Base-by-base conservation (phyloP, 1,140 invertebrate species). In the Drosophila suzukii region DNA sequence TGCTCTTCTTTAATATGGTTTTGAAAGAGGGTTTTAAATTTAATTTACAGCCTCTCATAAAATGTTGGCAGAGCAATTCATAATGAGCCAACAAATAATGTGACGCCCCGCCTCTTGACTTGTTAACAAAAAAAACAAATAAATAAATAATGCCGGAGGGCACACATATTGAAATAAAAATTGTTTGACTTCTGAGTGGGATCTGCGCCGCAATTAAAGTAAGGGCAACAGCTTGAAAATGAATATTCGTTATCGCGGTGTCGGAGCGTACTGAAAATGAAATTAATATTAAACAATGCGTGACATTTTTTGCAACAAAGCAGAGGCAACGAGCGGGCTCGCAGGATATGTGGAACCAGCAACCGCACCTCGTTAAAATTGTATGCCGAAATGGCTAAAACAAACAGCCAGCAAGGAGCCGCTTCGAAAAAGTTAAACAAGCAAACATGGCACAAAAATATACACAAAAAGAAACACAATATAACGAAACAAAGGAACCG, bases 281-380 rank as follows among this genome's bases (percentile, higher is more conserved):
- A 86, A 88, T 68, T 63, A 58, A 82, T 66, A 73, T 57, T 47
- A 84, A 80, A 80, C 61, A 80, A 80, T 79, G 66, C 75, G 59
- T 76, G 75, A 80, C 67, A 83, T 71, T 89, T 86, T 88, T 63
- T 57, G 56, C 62, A 74, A 65, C 44, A 57, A 62, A 65, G 57
- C 65, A 60, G 47, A 81, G 49, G 55, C 17, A 39, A 54, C 65
- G 50, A 46, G 60, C 41, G 34, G 34, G 43, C 62, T 44, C 61
- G 38, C 53, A 57, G 43, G 27, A 60, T 68, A 47, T 58, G 50
- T 46, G 63, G 41, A 62, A 78, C 62, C 73, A 59, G 47, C 61
- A 56, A 86, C 83, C 82, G 50, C 78, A 89, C 47, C 61, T 82
- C 80, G 84, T 88, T 89, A 88, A 88, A 88, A 70, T 80, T 88